Evolutionary conservation across 2,797 vertebrate species (phyloP).

Genomic region (Dipus sagitta): DNA sequence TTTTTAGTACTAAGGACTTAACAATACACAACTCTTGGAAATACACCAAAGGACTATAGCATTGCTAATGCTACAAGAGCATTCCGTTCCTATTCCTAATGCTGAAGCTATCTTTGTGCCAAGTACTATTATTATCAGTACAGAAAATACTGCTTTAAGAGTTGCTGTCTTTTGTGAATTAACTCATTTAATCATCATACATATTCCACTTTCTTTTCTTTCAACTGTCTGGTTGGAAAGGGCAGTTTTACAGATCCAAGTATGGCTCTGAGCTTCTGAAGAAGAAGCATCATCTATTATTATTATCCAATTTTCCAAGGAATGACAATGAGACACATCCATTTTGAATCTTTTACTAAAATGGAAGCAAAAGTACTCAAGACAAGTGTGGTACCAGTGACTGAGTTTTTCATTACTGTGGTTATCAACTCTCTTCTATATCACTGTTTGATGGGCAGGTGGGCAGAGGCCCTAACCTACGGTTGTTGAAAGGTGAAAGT

Average conservation of each 20-base stretch:
- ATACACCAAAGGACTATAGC: conserved; percentile 31
- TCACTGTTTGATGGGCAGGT: not conserved
- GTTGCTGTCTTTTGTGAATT: not conserved
- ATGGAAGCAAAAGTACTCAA: not conserved
- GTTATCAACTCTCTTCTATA: not conserved
- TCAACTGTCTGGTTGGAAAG: not conserved
- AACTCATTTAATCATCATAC: conserved; percentile 7
- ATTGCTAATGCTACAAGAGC: not conserved
- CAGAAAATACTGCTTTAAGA: not conserved
- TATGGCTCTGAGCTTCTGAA: not conserved
- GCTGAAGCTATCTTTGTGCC: not conserved
- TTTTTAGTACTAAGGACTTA: conserved; percentile 32
- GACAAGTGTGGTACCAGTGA: not conserved
- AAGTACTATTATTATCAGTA: not conserved
- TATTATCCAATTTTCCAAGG: not conserved
- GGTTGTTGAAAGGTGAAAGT: not conserved
- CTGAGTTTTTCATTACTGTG: not conserved
- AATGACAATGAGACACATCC: conserved; percentile 1
- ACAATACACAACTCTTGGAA: conserved; percentile 2
- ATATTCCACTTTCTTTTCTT: not conserved
- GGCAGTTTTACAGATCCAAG: not conserved
- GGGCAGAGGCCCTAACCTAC: not conserved
- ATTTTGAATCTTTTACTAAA: not conserved
- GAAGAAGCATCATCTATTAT: not conserved
- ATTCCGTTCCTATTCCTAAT: not conserved